Base-by-base conservation (phyloP, 2,888 invertebrate species). In the Cerceris ruficornis region DNA sequence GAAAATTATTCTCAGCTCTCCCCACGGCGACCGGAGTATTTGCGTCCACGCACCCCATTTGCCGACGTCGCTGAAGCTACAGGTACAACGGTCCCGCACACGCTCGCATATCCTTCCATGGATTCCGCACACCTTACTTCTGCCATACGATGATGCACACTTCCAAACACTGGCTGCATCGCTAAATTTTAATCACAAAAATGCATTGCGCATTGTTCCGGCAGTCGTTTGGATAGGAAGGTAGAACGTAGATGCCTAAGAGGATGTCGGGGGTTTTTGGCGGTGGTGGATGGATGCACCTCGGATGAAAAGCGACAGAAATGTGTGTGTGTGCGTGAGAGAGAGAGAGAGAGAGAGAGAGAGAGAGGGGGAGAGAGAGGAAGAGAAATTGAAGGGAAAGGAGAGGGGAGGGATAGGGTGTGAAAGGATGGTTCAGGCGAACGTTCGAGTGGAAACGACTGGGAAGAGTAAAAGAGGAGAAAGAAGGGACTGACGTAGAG, bases 151-250 rank as follows among this genome's bases (percentile, higher is more conserved):
- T 1, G 66, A 39, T n/a, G 39, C 57, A 61, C 60, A 66, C 50
- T 52, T 60, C 64, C 66, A 62, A 65, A 75, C 64, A 58, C 28
- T 43, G 17, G 15, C 57, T 39, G 15, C 61, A 81, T 75, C 71
- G 86, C 80, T 86, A 88, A 88, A 88, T 87, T 90, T 90, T 90
- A 90, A 90, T 90, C 89, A 88, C 77, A 88, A 89, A 89, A 90
- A 90, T 90, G 90, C 87, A 84, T 88, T 84, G 86, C 84, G 71
- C 78, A 86, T 88, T 89, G 88, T 89, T 67, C 60, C 71, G 66
- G 57, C 66, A 73, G 79, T 75, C 80, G 84, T 52, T 57, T 68
- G 55, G 62, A 50, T 62, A 62, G 75, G 62, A 64, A 64, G 70
- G 65, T 41, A 59, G 59, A 39, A 73, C 9, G 69, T 49, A 57